Percentiles rank a stretch among this genome's conserved stretches.
These are phyloP conservation scores for Cheirogaleus medius DNA, from an alignment of 2,113 vertebrate genomes.

Conservation along the genomic window DNA sequence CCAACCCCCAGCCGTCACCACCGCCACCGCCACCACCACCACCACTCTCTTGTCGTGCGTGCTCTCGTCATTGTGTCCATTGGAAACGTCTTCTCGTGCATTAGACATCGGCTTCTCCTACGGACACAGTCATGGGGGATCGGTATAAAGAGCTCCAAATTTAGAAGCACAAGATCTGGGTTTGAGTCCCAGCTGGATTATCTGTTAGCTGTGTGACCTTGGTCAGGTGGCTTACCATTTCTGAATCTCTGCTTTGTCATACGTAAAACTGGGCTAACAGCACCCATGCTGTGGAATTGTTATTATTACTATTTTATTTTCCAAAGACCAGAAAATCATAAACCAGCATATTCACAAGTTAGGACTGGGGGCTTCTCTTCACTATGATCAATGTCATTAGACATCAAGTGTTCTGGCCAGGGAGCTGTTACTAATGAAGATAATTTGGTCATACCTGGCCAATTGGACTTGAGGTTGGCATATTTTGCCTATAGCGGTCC, in stretches of 20 bases:
- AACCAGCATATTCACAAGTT: not conserved
- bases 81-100: not conserved
- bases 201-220: not conserved
- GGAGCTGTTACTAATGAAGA: not conserved
- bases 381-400: not conserved
- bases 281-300: not conserved
- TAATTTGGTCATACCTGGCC: not conserved
- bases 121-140: not conserved
- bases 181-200: not conserved
- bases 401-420: not conserved
- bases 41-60: no score
- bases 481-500: not conserved
- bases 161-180: not conserved
- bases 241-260: not conserved
- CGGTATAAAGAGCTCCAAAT: not conserved
- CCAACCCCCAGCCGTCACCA: not conserved
- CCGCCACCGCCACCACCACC: not conserved
- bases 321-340: not conserved
- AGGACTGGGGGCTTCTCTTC: not conserved
- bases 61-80: not conserved
- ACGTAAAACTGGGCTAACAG: not conserved
- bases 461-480: not conserved
- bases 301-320: not conserved
- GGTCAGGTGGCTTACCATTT: not conserved
- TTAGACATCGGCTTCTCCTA: not conserved